Base-by-base conservation (phyloP, 2,888 invertebrate species). In the Aporophyla nigra region DNA sequence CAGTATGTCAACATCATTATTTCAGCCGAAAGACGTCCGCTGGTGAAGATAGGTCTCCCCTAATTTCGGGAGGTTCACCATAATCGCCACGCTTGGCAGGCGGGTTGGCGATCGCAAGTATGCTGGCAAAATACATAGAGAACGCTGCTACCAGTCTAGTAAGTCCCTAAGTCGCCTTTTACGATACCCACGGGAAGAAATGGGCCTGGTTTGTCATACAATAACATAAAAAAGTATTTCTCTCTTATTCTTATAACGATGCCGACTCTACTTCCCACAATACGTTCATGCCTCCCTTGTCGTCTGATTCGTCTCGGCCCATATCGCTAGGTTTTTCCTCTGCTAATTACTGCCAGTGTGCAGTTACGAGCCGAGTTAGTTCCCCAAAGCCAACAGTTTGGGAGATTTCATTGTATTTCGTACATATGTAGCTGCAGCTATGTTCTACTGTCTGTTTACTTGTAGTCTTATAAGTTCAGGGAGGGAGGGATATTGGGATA, bases 301-400 rank as follows among this genome's bases (percentile, higher is more conserved):
- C 62, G 76, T 77, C 83, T 87, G 91, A 93, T 93, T 92, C 93
- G 94, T 94, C 93, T 90, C 94, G 93, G 91, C 91, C 93, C 94
- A 94, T 94, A 93, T 93, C 93, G 93, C 90, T 89, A 88, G 91
- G 93, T 94, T 93, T 92, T 94, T 93, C 93, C 92, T 84, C 83
- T 82, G 91, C 94, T 95, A 94, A 95, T 95, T 95, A 93, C 94
- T 86, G 82, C 83, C 86, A 82, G 83, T 85, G 90, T 84, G 86
- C 89, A 87, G 88, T 88, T 90, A 90, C 90, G 91, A 86, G 79
- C 71, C 56, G 85, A 86, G 89, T 87, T 90, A 83, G 88, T 85
- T 83, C 82, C 73, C 84, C 77, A 87, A 86, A 89, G 86, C 85
- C 90, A 87, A 88, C 86, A 86, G 84, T 89, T 89, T 86, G 87